Evolutionary conservation across 2,797 vertebrate genomes (phyloP), one percentile per base, ranked within the genome.

Genomic region (Sorex maritimensis): DNA sequence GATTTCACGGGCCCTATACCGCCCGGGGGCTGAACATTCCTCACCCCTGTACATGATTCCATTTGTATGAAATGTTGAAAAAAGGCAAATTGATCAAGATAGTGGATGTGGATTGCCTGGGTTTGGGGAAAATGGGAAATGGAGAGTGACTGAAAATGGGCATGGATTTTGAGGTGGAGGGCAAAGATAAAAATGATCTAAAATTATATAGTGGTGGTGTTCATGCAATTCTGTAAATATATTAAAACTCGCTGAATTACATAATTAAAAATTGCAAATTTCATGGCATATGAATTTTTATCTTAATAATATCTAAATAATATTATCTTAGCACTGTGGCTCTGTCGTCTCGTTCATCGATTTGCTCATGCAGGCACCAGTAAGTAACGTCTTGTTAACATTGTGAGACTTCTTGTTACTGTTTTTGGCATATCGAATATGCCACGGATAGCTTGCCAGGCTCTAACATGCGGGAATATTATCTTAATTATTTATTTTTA

Each of bases 71-170:
- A 63, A 63, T 41, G 23, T 83, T 41, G 34, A 30, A 52, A 83
- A 61, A 0, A 92, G 34, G 23, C n/a, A 88, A 86, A 77, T 41
- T 15, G 65, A 44, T 1, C 28, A 28, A 69, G 41, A 83, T 11
- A 82, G 12, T 1, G 55, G 21, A 13, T 2, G 52, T 1, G 26
- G 34, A 30, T 24, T 55, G 58, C 28, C 78, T 58, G 10, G n/a
- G 7, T 7, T 34, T 0, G 1, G 61, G 10, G 17, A 7, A 28
- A 10, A 19, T n/a, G 19, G 6, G 15, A 30, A 34, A 49, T 28
- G 41, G 17, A 13, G 38, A 86, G 26, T 28, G 44, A 71, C 58
- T 26, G 3, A 13, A 14, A 28, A 44, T 19, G 8, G 5, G 10
- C 5, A 7, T 24, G 19, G 8, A 13, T 72, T 77, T 81, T 65